Evolutionary conservation across 2,888 invertebrate genomes (phyloP).

Genomic region (Cyclophora albipunctata): DNA sequence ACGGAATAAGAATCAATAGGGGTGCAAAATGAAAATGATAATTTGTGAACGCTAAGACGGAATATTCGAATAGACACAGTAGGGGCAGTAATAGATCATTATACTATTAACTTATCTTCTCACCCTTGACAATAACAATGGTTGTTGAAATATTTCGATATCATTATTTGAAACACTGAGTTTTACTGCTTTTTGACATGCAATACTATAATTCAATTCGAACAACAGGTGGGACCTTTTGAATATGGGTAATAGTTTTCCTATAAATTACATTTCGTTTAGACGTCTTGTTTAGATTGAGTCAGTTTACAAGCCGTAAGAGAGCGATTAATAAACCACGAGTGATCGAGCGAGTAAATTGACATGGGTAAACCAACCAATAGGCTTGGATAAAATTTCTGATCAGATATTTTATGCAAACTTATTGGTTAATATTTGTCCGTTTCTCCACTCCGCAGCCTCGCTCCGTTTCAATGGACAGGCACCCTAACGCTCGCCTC

Average conservation of each 20-base stretch:
- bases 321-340: too few relatives aligned
- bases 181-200: slow-evolving; percentile 66
- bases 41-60: slow-evolving; percentile 38
- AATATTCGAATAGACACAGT: slow-evolving; percentile 53
- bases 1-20: slow-evolving; percentile 11
- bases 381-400: too few relatives aligned
- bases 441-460: too few relatives aligned
- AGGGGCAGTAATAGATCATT: slow-evolving; percentile 67
- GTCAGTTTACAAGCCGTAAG: too few relatives aligned
- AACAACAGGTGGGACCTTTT: slow-evolving; percentile 45
- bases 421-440: too few relatives aligned
- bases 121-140: slow-evolving; percentile 74
- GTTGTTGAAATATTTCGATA: slow-evolving; percentile 68
- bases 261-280: too few relatives aligned
- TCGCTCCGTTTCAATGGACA: too few relatives aligned
- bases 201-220: slow-evolving; percentile 67
- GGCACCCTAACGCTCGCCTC: too few relatives aligned
- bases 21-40: slow-evolving; percentile 22
- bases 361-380: too few relatives aligned
- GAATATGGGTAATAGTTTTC: slow-evolving; percentile 14
- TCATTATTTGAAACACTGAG: slow-evolving; percentile 56
- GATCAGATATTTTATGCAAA: too few relatives aligned
- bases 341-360: too few relatives aligned
- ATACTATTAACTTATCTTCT: slow-evolving; percentile 73
- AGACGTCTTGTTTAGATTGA: too few relatives aligned